Evolutionary conservation across 2,113 vertebrate species (phyloP).

Genomic region (Neoarius graeffei): DNA sequence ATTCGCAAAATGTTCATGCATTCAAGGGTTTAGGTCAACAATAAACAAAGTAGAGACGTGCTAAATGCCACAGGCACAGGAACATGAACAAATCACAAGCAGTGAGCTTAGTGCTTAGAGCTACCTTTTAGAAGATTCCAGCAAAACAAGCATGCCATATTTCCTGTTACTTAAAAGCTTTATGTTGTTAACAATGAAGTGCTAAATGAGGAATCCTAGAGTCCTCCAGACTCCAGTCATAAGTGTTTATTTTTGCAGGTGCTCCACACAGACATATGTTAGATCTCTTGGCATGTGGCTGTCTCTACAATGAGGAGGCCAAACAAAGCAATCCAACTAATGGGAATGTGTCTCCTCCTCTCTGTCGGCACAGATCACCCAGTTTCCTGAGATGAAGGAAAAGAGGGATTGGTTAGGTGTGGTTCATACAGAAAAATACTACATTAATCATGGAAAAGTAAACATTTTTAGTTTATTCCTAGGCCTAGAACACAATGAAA

Average conservation of each 20-base stretch:
- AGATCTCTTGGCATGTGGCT: background rate
- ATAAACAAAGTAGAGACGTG: conserved; percentile 28
- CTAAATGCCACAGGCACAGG: conserved; percentile 16
- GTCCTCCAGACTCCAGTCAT: background rate
- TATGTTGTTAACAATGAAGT: conserved; percentile 48
- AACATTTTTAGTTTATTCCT: conserved; percentile 39
- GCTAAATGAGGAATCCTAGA: conserved; percentile 28
- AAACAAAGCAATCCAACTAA: conserved; percentile 21
- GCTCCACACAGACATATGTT: conserved; percentile 2
- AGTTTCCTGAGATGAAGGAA: conserved; percentile 42
- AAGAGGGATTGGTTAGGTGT: conserved; percentile 29
- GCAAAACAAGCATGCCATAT: background rate
- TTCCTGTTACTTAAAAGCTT: conserved; percentile 42
- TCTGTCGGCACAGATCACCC: background rate
- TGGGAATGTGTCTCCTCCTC: conserved; percentile 27
- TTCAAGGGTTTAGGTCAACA: background rate
- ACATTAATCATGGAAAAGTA: conserved; percentile 9
- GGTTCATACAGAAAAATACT: conserved; percentile 29
- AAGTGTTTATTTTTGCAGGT: conserved; percentile 53
- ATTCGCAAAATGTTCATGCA: background rate
- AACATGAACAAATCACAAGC: conserved; percentile 5
- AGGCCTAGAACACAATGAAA: conserved; percentile 38
- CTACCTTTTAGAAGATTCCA: conserved; percentile 4
- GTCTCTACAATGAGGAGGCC: conserved; percentile 15
- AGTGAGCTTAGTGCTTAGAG: conserved; percentile 13